These are phyloP conservation scores for Dorcus parallelipipedus DNA, from an alignment of 2,888 invertebrate genomes.

Conservation along the genomic window DNA sequence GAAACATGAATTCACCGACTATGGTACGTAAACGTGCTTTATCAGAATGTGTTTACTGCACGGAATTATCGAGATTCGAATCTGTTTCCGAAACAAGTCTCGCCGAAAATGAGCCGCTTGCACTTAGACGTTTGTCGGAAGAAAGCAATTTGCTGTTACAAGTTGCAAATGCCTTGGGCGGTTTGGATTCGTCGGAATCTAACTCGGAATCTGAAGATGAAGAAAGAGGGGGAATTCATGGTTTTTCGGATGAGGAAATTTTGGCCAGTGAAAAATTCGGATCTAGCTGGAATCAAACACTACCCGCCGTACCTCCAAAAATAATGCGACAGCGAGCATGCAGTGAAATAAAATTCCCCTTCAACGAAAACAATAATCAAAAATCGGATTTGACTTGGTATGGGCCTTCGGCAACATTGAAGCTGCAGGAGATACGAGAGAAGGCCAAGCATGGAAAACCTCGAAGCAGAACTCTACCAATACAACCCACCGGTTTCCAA, in stretches of 20 bases:
- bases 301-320: conserved; percentile 43
- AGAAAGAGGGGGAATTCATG: conserved; percentile 57
- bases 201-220: conserved; percentile 35
- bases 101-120: conserved; percentile 74
- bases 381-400: conserved; percentile 61
- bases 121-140: conserved; percentile 63
- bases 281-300: conserved; percentile 52
- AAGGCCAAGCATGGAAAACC: conserved; percentile 28
- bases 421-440: conserved; percentile 52
- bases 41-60: conserved; percentile 55
- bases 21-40: conserved; percentile 55
- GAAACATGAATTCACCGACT: conserved; percentile 51
- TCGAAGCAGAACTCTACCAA: conserved; percentile 22
- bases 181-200: conserved; percentile 51
- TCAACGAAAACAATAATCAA: conserved; percentile 40
- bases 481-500: conserved; percentile 17
- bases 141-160: conserved; percentile 73
- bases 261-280: conserved; percentile 60
- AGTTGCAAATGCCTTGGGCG: conserved; percentile 74
- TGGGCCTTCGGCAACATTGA: conserved; percentile 60
- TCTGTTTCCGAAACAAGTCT: conserved; percentile 77
- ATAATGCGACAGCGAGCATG: conserved; percentile 57
- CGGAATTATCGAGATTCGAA: conserved; percentile 57
- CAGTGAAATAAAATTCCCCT: conserved; percentile 54
- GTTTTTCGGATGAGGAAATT: conserved; percentile 72